These are phyloP conservation scores for Myoxocephalus aenaeus DNA, from an alignment of 2,797 vertebrate species.

Conservation along the genomic window DNA sequence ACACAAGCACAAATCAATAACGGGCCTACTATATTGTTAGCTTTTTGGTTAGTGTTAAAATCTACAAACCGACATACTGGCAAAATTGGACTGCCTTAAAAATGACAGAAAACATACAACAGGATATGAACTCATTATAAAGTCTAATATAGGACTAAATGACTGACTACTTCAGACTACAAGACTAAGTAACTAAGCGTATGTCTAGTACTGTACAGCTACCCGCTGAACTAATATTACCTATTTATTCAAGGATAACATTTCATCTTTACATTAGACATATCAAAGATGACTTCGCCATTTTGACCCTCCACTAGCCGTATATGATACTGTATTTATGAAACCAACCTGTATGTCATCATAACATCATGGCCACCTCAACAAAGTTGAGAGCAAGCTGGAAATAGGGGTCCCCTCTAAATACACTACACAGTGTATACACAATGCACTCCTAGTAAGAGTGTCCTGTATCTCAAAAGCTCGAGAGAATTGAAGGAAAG, in stretches of 20 bases:
- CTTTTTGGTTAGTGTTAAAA: background rate
- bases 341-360: conserved; percentile 43
- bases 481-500: background rate
- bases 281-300: conserved; percentile 6
- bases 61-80: background rate
- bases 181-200: background rate
- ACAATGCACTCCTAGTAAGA: background rate
- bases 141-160: background rate
- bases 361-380: background rate
- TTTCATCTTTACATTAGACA: conserved; percentile 7
- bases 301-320: background rate
- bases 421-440: background rate
- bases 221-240: background rate
- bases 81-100: background rate
- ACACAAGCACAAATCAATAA: background rate
- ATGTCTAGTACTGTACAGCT: background rate
- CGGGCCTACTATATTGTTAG: background rate
- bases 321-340: conserved; percentile 12
- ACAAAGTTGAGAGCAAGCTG: background rate
- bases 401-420: background rate
- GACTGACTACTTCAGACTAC: background rate
- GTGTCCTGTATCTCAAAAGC: background rate
- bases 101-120: background rate
- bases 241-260: background rate
- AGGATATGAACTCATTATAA: background rate